phyloP scores from a whole-genome alignment of 2,888 invertebrate species.

The Drosophila acutilabella region DNA sequence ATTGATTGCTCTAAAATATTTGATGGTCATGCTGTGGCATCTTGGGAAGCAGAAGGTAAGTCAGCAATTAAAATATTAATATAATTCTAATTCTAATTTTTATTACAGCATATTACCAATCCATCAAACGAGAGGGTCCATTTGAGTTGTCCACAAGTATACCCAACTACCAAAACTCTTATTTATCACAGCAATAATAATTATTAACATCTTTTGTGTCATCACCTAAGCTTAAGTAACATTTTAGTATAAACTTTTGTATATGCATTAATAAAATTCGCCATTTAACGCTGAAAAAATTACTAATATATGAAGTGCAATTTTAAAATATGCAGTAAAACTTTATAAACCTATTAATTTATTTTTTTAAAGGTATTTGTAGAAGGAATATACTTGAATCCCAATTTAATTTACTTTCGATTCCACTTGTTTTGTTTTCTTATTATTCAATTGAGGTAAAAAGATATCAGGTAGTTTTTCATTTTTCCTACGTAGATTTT shows the following conservation, averaged over 20 bases:
- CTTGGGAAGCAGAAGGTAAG: conserved; percentile 49
- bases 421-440: no score
- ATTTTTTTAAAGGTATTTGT: no score
- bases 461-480: conserved; percentile 6
- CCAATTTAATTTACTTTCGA: no score
- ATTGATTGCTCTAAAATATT: conserved; percentile 36
- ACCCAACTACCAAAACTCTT: conserved; percentile 51
- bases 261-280: conserved; percentile 26
- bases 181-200: conserved; percentile 55
- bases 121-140: conserved; percentile 49
- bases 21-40: conserved; percentile 31
- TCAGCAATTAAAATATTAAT: no score
- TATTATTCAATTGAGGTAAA: not conserved
- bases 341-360: no score
- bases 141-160: conserved; percentile 37
- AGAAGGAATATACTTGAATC: no score
- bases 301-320: not conserved
- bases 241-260: conserved; percentile 28
- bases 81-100: no score
- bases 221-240: conserved; percentile 48
- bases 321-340: no score
- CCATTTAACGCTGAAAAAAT: conserved; percentile 1
- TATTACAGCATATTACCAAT: conserved; percentile 46
- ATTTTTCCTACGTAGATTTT: not conserved
- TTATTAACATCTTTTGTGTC: conserved; percentile 39